These are phyloP conservation scores for Agapostemon virescens DNA, from an alignment of 2,888 invertebrate species.

Conservation along the genomic window DNA sequence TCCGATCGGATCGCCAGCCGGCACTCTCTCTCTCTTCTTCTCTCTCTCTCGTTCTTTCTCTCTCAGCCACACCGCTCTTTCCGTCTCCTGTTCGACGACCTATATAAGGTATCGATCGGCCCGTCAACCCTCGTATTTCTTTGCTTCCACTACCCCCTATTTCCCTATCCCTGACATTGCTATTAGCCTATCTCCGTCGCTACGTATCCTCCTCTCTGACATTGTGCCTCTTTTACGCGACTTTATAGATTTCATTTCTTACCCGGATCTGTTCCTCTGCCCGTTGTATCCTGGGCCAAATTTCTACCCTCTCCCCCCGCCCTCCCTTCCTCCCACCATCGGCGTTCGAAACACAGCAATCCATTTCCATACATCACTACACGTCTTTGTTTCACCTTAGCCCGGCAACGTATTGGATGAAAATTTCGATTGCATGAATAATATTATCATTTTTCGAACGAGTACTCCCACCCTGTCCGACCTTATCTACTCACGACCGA, in stretches of 20 bases:
- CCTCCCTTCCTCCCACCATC: not conserved
- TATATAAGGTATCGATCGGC: constrained; percentile 53
- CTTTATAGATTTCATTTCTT: constrained; percentile 57
- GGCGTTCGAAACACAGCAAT: not conserved
- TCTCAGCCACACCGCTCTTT: not conserved
- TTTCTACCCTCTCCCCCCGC: not conserved
- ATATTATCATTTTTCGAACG: constrained; percentile 34
- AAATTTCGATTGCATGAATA: constrained; percentile 42
- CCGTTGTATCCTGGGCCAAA: constrained; percentile 35
- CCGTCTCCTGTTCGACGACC: constrained; percentile 36
- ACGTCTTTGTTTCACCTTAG: constrained; percentile 27
- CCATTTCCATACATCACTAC: not conserved
- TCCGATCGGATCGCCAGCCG: constrained; percentile 31
- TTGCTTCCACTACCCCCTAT: constrained; percentile 42
- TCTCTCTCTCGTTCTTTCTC: not conserved
- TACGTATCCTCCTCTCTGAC: constrained; percentile 37
- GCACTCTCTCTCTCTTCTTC: not conserved
- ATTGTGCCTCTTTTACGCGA: constrained; percentile 30
- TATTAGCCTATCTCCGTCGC: constrained; percentile 53
- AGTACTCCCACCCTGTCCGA: not conserved
- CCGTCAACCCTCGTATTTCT: constrained; percentile 54
- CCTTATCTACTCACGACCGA: constrained; percentile 12
- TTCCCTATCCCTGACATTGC: constrained; percentile 55
- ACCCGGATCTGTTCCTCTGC: constrained; percentile 30
- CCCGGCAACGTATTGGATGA: constrained; percentile 17